These are phyloP conservation scores for Synergus japonicus DNA, from an alignment of 2,888 invertebrate species.

Conservation along the genomic window DNA sequence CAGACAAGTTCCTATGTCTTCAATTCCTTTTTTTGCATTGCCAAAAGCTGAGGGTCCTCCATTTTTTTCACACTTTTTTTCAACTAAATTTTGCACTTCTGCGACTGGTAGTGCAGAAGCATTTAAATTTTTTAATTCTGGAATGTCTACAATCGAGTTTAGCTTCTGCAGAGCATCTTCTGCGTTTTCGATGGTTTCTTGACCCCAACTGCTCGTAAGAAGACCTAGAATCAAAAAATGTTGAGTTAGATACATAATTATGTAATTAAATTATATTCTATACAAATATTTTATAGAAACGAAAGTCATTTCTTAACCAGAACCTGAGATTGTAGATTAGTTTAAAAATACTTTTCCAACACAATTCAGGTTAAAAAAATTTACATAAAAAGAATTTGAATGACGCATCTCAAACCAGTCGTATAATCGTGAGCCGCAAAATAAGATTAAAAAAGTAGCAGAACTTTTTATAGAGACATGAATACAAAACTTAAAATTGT, in stretches of 20 bases:
- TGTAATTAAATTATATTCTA: neutral
- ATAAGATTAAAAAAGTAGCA: neutral
- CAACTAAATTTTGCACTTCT: constrained; percentile 79
- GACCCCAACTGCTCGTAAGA: constrained; percentile 18
- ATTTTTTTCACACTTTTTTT: constrained; percentile 84
- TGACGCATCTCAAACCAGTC: constrained; percentile 13
- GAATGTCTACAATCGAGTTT: constrained; percentile 50
- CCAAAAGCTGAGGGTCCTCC: constrained; percentile 80
- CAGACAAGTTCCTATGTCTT: constrained; percentile 79
- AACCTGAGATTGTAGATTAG: neutral
- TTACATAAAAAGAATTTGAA: neutral
- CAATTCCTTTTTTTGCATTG: constrained; percentile 78
- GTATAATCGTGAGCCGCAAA: neutral
- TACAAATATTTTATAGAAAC: no score
- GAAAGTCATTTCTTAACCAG: neutral
- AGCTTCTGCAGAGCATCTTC: constrained; percentile 52
- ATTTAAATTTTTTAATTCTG: constrained; percentile 67
- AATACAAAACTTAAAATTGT: no score
- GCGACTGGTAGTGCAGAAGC: constrained; percentile 67
- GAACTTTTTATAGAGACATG: neutral
- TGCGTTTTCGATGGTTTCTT: constrained; percentile 54
- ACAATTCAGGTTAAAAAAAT: neutral
- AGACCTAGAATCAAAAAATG: constrained; percentile 39
- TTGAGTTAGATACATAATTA: neutral
- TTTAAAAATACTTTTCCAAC: neutral